A percentile compares a stretch with the other conserved stretches of the same genome.
Evolutionary conservation across 2,113 vertebrate genomes (phyloP).

Genomic region (Cnemophilus loriae): DNA sequence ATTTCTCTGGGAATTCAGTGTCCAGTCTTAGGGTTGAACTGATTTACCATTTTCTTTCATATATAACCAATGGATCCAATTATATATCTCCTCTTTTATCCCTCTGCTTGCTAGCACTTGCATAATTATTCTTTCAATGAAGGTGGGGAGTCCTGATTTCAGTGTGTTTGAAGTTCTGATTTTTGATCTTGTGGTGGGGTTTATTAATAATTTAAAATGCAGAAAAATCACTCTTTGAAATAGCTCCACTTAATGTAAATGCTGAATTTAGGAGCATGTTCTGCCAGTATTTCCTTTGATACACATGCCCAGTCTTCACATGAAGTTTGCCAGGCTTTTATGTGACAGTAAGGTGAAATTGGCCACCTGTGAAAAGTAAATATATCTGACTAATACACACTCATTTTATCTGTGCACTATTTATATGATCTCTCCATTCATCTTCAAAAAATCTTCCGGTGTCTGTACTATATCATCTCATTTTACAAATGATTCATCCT

Average conservation of each 20-base stretch:
- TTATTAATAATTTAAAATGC: neutral
- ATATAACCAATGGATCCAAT: neutral
- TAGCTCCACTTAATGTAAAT: neutral
- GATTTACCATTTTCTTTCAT: neutral
- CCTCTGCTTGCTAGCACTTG: neutral
- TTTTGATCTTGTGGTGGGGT: neutral
- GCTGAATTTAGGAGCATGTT: neutral
- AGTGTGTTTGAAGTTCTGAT: neutral
- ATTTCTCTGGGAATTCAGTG: neutral
- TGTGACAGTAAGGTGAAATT: neutral
- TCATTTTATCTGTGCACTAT: neutral
- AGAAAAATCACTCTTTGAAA: neutral
- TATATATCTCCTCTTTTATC: neutral
- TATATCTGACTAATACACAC: neutral
- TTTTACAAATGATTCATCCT: neutral
- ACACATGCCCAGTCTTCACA: neutral
- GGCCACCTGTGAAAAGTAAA: neutral
- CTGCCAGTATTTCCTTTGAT: neutral
- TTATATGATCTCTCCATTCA: neutral
- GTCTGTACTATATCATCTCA: neutral
- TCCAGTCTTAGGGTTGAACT: neutral
- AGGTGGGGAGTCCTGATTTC: neutral
- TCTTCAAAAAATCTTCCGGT: neutral
- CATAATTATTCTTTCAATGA: neutral
- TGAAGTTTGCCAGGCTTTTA: neutral